A percentile compares a stretch with the other conserved stretches of the same genome.
Evolutionary conservation across 2,888 invertebrate species (phyloP).

Genomic region (Geotrupes spiniger): DNA sequence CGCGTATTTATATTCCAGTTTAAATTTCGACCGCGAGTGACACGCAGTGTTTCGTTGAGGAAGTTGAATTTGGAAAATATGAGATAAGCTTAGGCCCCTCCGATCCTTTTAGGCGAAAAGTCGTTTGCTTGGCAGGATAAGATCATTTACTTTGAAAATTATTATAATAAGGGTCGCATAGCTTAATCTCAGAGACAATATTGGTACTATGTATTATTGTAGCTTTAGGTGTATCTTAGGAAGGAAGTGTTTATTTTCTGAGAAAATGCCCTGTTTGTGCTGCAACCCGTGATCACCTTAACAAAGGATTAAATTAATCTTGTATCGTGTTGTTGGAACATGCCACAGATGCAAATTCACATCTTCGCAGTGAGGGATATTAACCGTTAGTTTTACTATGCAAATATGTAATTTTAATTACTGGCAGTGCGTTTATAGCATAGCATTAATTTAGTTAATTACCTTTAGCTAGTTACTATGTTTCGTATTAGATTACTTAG

Average conservation of each 20-base stretch:
- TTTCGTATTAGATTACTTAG: too few relatives aligned
- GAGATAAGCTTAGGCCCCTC: too few relatives aligned
- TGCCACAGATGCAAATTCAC: constrained; percentile 20
- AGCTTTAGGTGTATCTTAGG: constrained; percentile 16
- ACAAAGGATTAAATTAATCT: constrained; percentile 26
- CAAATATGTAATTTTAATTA: constrained; percentile 20
- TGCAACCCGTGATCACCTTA: constrained; percentile 23
- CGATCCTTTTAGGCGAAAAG: too few relatives aligned
- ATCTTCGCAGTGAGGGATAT: constrained; percentile 11
- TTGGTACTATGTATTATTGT: constrained; percentile 24
- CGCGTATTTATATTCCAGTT: too few relatives aligned
- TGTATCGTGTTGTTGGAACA: constrained; percentile 22
- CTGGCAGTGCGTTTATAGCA: too few relatives aligned
- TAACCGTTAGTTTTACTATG: constrained; percentile 12
- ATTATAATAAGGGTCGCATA: background rate
- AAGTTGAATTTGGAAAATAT: too few relatives aligned
- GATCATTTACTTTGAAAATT: too few relatives aligned
- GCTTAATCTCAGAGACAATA: constrained; percentile 25
- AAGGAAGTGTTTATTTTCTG: constrained; percentile 21
- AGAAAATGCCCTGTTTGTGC: constrained; percentile 18
- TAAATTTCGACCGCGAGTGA: too few relatives aligned
- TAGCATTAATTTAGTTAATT: too few relatives aligned
- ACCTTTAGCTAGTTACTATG: too few relatives aligned
- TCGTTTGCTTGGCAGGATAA: too few relatives aligned
- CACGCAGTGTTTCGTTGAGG: too few relatives aligned